Evolutionary conservation across 2,113 vertebrate genomes (phyloP), one percentile per base, ranked within the genome.

Genomic region (Centrocercus urophasianus): DNA sequence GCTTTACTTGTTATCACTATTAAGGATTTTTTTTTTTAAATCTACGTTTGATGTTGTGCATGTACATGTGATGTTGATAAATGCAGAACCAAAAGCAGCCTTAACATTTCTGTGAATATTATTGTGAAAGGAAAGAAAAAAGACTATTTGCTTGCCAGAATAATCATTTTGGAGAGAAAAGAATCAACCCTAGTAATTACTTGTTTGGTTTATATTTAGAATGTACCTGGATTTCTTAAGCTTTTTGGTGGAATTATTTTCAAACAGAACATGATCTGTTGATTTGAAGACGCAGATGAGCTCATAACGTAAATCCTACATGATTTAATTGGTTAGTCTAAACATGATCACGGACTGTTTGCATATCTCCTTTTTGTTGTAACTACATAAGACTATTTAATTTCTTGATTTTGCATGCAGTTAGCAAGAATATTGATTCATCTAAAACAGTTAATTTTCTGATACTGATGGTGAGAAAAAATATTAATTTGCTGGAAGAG

Each of bases 401-500:
- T 96, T 93, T 71, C 66, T 78, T 95, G 89, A 85, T 96, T 81
- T 93, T 96, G n/a, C 83, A 64, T 91, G 83, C 72, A 77, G 82
- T 95, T 94, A 94, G 69, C 69, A 91, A 69, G 63, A 88, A 93
- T 95, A 95, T 93, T 93, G 95, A 88, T 86, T 84, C 77, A 83
- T 57, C 57, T 70, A 92, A 89, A 79, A 77, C 90, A 87, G 65
- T 95, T 92, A 47, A 92, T 90, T 89, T 96, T 56, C 84, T 85
- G 54, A 88, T 93, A 72, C 60, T 86, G 77, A 93, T 94, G 72
- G 83, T 61, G 63, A 92, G 79, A 89, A 48, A 63, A 13, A 89
- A 69, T 96, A 90, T 92, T 94, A 94, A 92, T 94, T 93, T 95
- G 22, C 83, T 79, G 48, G n/a, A 93, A 96, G 70, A 94, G 81